phyloP scores from a whole-genome alignment of 2,888 invertebrate species.

The Hydroisotoma schaefferi region DNA sequence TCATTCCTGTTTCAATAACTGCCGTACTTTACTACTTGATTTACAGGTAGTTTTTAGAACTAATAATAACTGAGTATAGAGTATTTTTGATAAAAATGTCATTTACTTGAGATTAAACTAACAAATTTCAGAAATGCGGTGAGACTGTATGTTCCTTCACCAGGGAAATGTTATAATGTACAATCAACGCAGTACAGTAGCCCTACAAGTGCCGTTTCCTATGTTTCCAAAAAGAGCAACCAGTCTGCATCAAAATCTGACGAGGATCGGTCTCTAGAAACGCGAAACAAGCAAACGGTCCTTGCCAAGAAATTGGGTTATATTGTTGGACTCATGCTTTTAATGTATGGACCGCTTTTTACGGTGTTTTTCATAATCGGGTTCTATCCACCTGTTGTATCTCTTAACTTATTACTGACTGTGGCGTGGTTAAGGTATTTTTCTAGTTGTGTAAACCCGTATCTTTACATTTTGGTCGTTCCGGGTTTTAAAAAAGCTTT shows the following conservation, averaged over 20 bases:
- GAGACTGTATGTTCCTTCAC: not conserved
- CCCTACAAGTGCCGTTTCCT: not conserved
- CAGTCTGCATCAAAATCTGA: not conserved
- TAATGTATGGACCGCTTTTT: not conserved
- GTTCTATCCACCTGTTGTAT: not conserved
- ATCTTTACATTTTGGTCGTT: not conserved
- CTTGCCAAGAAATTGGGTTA: not conserved
- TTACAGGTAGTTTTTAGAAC: not conserved
- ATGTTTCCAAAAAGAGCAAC: not conserved
- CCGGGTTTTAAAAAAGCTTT: not conserved
- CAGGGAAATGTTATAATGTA: not conserved
- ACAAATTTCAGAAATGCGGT: not conserved
- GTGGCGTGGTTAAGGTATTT: not conserved
- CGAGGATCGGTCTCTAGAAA: not conserved
- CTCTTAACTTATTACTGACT: not conserved
- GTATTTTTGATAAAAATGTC: not conserved
- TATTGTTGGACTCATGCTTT: not conserved
- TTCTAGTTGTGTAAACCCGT: slow-evolving; percentile 4
- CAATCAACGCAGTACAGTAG: not conserved
- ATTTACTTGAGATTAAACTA: too few species aligned
- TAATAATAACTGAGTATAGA: not conserved
- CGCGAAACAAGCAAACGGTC: not conserved
- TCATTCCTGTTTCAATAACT: not conserved
- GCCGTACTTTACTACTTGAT: not conserved
- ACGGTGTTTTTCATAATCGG: not conserved